These are phyloP conservation scores for Silurus asotus DNA, from an alignment of 2,113 vertebrate species.

Conservation along the genomic window DNA sequence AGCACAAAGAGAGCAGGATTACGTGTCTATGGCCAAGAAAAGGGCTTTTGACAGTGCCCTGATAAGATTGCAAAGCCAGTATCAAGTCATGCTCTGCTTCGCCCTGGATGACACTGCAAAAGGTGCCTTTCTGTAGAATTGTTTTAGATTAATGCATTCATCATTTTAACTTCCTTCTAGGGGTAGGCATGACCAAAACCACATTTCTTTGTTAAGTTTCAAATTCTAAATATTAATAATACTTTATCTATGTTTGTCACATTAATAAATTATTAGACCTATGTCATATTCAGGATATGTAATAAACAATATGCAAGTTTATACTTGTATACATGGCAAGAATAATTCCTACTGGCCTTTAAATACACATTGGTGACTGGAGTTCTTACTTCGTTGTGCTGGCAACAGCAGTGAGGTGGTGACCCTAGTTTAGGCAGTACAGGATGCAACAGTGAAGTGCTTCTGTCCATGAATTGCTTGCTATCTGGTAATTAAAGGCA, in stretches of 20 bases:
- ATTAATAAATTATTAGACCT: not conserved
- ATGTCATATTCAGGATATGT: not conserved
- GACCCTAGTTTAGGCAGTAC: slow-evolving; percentile 47
- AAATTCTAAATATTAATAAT: not conserved
- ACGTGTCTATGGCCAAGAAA: slow-evolving; percentile 57
- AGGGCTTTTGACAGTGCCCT: slow-evolving; percentile 54
- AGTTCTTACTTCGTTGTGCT: slow-evolving; percentile 46
- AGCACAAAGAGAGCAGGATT: slow-evolving; percentile 67
- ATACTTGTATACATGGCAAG: not conserved
- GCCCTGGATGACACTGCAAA: slow-evolving; percentile 60
- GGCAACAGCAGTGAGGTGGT: slow-evolving; percentile 60
- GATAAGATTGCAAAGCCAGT: slow-evolving; percentile 70
- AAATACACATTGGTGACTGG: slow-evolving; percentile 50
- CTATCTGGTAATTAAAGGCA: slow-evolving; percentile 64
- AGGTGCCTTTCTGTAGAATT: slow-evolving; percentile 65
- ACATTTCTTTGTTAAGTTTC: not conserved
- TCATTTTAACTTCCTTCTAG: slow-evolving; percentile 26
- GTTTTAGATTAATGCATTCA: slow-evolving; percentile 63
- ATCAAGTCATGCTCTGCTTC: slow-evolving; percentile 67
- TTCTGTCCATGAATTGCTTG: slow-evolving; percentile 45
- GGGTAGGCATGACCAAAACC: not conserved
- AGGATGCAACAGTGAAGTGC: slow-evolving; percentile 44
- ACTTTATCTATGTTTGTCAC: not conserved
- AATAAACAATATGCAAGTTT: not conserved
- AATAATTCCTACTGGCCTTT: slow-evolving; percentile 42